These are phyloP conservation scores for Gasteruption jaculator DNA, from an alignment of 2,888 invertebrate species.

Conservation along the genomic window DNA sequence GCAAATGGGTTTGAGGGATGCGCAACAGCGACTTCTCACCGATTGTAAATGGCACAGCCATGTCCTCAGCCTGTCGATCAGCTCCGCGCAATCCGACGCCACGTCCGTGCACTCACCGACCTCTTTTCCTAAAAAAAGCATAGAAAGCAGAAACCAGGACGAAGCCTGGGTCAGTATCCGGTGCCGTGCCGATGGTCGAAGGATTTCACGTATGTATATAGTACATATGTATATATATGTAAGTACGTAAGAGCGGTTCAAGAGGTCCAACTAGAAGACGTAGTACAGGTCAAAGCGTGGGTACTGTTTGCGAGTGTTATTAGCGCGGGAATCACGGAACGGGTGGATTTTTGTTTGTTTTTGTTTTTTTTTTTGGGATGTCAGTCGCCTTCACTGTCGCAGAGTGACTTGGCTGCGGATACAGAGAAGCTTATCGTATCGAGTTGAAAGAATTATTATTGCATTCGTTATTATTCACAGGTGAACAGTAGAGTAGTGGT, in stretches of 20 bases:
- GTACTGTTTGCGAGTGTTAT: too few relatives aligned
- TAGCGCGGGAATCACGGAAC: too few relatives aligned
- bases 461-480: constrained; percentile 1
- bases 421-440: constrained; percentile 6
- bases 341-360: too few relatives aligned
- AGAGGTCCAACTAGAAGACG: too few relatives aligned
- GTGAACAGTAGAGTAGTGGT: too few relatives aligned
- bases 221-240: too few relatives aligned
- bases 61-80: constrained; percentile 50
- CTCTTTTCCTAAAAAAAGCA: constrained; percentile 40
- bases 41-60: constrained; percentile 52
- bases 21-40: constrained; percentile 49
- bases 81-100: constrained; percentile 50
- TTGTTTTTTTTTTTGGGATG: too few relatives aligned
- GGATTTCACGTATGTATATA: too few relatives aligned
- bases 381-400: constrained; percentile 4
- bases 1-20: constrained; percentile 47
- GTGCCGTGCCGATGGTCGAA: too few relatives aligned
- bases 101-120: constrained; percentile 49
- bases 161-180: too few relatives aligned
- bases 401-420: constrained; percentile 9
- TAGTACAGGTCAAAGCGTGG: too few relatives aligned
- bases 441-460: background rate
- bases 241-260: too few relatives aligned
- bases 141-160: constrained; percentile 3